phyloP scores from a whole-genome alignment of 2,797 vertebrate genomes.

The Selene dorsalis region DNA sequence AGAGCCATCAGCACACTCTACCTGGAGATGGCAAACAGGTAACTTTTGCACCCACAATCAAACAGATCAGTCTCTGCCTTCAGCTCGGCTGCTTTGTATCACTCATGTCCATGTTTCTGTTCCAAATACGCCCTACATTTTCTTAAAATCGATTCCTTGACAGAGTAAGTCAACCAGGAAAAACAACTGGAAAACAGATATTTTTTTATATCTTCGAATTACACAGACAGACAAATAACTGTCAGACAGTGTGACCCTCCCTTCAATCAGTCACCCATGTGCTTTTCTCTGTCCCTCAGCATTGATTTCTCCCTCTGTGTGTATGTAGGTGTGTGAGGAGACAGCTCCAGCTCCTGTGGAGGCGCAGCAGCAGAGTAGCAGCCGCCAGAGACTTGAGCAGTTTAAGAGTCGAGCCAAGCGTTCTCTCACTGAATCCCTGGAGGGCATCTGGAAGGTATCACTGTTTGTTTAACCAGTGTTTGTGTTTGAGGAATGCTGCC shows the following conservation, averaged over 20 bases:
- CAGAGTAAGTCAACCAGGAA: not conserved
- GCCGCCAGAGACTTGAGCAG: conserved; percentile 91
- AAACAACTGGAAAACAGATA: not conserved
- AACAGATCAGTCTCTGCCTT: not conserved
- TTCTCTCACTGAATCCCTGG: conserved; percentile 92
- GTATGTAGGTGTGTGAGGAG: conserved; percentile 66
- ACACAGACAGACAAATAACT: not conserved
- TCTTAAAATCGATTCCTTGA: not conserved
- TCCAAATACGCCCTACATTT: not conserved
- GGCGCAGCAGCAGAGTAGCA: conserved; percentile 82
- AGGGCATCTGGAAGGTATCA: conserved; percentile 90
- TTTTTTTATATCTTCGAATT: not conserved
- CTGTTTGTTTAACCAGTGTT: not conserved
- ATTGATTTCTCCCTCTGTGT: not conserved
- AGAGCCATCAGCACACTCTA: conserved; percentile 86
- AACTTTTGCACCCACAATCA: not conserved
- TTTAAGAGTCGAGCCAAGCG: conserved; percentile 94
- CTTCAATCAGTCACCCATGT: not conserved
- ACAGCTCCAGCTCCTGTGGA: conserved; percentile 64
- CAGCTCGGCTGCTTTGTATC: not conserved
- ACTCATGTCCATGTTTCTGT: not conserved
- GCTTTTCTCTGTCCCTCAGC: conserved; percentile 1
- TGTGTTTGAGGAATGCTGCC: not conserved
- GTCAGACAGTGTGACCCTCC: not conserved
- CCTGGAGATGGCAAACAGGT: conserved; percentile 88